phyloP scores from a whole-genome alignment of 2,888 invertebrate genomes.

The Hydraecia micacea region DNA sequence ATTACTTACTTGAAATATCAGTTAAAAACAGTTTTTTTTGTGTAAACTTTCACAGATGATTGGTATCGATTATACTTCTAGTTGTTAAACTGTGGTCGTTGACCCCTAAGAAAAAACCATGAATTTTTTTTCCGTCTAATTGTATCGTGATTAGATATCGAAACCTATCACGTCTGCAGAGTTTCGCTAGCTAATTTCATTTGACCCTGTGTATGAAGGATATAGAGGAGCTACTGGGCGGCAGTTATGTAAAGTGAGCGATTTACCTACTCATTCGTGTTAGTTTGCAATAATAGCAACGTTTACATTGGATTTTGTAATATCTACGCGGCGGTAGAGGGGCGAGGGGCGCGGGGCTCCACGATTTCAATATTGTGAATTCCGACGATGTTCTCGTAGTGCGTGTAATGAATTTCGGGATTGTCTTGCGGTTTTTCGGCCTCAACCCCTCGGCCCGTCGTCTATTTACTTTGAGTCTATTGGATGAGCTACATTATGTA shows the following conservation, averaged over 20 bases:
- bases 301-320: slow-evolving; percentile 77
- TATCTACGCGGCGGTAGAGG: slow-evolving; percentile 67
- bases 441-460: slow-evolving; percentile 77
- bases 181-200: neutral
- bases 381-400: slow-evolving; percentile 85
- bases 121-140: neutral
- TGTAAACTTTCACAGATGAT: neutral
- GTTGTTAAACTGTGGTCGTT: neutral
- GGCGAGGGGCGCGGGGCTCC: slow-evolving; percentile 64
- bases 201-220: too few species aligned
- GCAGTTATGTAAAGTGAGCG: slow-evolving; percentile 74
- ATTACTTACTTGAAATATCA: too few species aligned
- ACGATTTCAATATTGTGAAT: slow-evolving; percentile 90
- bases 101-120: neutral
- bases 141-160: neutral
- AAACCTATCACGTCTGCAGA: neutral
- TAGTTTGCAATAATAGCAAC: slow-evolving; percentile 80
- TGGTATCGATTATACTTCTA: neutral
- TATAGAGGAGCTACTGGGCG: slow-evolving; percentile 27
- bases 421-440: slow-evolving; percentile 89
- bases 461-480: slow-evolving; percentile 79
- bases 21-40: neutral
- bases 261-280: slow-evolving; percentile 83
- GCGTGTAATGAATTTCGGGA: slow-evolving; percentile 90
- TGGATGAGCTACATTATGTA: slow-evolving; percentile 74